Conservation (phyloP, 2,888 invertebrate genomes). For the Eulithis prunata region DNA sequence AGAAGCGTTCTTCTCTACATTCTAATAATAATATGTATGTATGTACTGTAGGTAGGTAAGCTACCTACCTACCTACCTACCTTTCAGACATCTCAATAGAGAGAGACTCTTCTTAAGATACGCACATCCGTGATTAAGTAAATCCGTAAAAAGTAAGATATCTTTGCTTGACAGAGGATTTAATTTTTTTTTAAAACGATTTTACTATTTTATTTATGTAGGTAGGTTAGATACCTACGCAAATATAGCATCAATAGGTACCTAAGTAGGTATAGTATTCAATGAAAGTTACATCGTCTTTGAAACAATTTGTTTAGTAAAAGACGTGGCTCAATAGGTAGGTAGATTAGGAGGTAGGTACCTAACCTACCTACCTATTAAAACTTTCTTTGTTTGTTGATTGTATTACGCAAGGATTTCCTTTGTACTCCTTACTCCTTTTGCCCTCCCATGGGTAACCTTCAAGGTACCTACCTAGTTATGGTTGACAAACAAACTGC, state of each 20-base stretch:
- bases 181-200: no score
- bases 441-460: slow-evolving; percentile 74
- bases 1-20: slow-evolving; percentile 17
- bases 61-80: not conserved
- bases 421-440: slow-evolving; percentile 60
- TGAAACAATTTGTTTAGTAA: no score
- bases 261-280: not conserved
- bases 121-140: no score
- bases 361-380: no score
- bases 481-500: slow-evolving; percentile 79
- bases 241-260: not conserved
- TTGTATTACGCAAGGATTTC: slow-evolving; percentile 60
- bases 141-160: slow-evolving; percentile 9
- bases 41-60: not conserved
- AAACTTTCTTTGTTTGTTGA: slow-evolving; percentile 32
- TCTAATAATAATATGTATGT: slow-evolving; percentile 7
- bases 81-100: not conserved
- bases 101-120: no score
- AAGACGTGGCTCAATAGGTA: no score
- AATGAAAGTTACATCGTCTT: not conserved
- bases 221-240: not conserved
- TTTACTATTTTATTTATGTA: no score
- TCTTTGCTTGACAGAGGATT: no score
- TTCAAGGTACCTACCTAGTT: slow-evolving; percentile 69
- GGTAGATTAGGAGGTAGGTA: no score